Evolutionary conservation across 2,113 vertebrate genomes (phyloP), one percentile per base, ranked within the genome.

Genomic region (Callorhinus ursinus): DNA sequence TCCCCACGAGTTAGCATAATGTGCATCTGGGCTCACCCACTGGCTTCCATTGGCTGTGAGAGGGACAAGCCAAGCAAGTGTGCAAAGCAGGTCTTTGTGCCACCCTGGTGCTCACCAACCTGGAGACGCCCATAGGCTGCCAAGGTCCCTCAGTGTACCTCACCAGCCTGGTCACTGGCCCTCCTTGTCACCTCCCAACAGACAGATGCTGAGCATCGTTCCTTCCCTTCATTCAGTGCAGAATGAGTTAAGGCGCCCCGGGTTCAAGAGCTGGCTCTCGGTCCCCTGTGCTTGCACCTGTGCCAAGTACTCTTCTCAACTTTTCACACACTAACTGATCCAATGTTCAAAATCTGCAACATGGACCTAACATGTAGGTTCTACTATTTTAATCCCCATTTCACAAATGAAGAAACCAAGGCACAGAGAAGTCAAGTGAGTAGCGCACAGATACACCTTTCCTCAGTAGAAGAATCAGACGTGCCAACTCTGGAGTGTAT

Each of bases 1-100:
- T 96, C 89, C 92, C 85, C 22, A 12, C 1, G 1, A 93, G 93
- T 95, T 76, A 97, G 95, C 85, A 77, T 1, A 5, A 46, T 42
- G 16, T 63, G 36, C 14, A 6, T 36, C 79, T 59, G 69, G 8
- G 24, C 42, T 96, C 74, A 76, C 49, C 72, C 46, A 46, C 16
- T 2, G 4, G 21, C 61, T 33, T 53, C 39, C 2, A 0, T 26
- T 4, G n/a, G 49, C 31, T 53, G 3, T 39, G 49, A 80, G 22
- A 33, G 11, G 36, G 36, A 21, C 2, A 1, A 63, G 10, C 42
- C 8, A 2, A 36, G 42, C 22, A 6, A 83, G 88, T 22, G 13
- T 46, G 57, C 36, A 11, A 5, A 0, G 2, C 2, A 4, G 63
- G n/a, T 33, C n/a, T 31, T 3, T 10, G 39, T 7, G 33, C 28